These are phyloP conservation scores for chimpanzee (Pan troglodytes) DNA, from an alignment of 2,113 vertebrate genomes.

Conservation along the genomic window DNA sequence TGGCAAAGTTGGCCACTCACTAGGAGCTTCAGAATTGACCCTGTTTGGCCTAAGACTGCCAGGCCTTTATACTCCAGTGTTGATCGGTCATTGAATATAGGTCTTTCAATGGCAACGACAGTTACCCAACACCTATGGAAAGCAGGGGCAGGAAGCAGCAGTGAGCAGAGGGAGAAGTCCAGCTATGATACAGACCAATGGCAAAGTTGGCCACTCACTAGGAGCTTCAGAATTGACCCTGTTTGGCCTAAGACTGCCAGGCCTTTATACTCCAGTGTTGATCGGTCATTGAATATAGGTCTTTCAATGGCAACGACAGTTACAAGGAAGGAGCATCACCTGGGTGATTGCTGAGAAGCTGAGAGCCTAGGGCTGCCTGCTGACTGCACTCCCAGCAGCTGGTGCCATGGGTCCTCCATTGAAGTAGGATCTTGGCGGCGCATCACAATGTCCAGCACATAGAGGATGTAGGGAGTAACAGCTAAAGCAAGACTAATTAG, in stretches of 20 bases:
- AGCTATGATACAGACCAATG: rapidly evolving
- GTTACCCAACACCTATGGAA: neutral
- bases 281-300: neutral
- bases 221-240: neutral
- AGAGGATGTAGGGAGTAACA: neutral
- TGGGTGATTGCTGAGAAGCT: neutral
- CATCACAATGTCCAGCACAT: neutral
- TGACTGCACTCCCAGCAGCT: neutral
- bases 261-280: neutral
- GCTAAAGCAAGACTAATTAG: neutral
- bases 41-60: no score
- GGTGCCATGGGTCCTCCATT: neutral
- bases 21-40: neutral
- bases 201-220: neutral
- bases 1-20: neutral
- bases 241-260: no score
- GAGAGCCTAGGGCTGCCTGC: neutral
- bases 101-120: neutral
- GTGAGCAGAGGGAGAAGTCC: neutral
- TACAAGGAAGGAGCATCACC: neutral
- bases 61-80: neutral
- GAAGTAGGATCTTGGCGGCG: neutral
- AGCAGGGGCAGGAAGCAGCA: neutral
- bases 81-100: neutral
- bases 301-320: neutral